Evolutionary conservation across 2,797 vertebrate species (phyloP).

Genomic region (Fistularia tabacaria): DNA sequence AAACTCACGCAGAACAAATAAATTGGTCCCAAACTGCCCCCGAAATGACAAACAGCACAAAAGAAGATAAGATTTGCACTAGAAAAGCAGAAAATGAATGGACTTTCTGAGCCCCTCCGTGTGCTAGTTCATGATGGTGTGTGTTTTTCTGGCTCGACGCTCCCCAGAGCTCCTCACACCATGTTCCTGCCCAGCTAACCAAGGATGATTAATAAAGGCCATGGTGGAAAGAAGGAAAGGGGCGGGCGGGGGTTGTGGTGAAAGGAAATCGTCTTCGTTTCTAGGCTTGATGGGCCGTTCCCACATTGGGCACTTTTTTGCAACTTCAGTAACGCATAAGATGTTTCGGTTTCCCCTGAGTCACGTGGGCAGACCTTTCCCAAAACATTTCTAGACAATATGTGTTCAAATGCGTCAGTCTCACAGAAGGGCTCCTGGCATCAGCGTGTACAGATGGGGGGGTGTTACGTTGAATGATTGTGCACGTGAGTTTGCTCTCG

Average conservation of each 20-base stretch:
- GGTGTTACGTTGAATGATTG: constrained; percentile 32
- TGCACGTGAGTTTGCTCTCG: constrained; percentile 27
- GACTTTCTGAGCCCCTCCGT: constrained; percentile 6
- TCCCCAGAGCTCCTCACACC: constrained; percentile 60
- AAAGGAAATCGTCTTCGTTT: neutral
- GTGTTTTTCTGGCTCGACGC: constrained; percentile 36
- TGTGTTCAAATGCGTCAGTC: too few species aligned
- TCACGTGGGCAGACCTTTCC: too few species aligned
- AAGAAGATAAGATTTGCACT: too few species aligned
- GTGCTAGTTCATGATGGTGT: constrained; percentile 20
- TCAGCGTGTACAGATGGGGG: constrained; percentile 27
- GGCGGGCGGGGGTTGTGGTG: constrained; percentile 2
- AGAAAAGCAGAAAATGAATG: too few species aligned
- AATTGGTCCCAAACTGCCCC: too few species aligned
- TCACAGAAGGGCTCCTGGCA: neutral
- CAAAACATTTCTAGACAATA: too few species aligned
- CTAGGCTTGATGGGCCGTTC: too few species aligned
- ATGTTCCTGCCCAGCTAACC: constrained; percentile 65
- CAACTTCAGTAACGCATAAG: too few species aligned
- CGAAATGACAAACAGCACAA: too few species aligned
- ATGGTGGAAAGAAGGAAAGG: constrained; percentile 30
- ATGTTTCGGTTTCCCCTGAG: too few species aligned
- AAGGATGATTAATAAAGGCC: constrained; percentile 73
- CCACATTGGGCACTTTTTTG: too few species aligned
- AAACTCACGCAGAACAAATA: too few species aligned